Conservation (phyloP, 2,888 invertebrate species). For the Zhuqinia jingwanae region DNA sequence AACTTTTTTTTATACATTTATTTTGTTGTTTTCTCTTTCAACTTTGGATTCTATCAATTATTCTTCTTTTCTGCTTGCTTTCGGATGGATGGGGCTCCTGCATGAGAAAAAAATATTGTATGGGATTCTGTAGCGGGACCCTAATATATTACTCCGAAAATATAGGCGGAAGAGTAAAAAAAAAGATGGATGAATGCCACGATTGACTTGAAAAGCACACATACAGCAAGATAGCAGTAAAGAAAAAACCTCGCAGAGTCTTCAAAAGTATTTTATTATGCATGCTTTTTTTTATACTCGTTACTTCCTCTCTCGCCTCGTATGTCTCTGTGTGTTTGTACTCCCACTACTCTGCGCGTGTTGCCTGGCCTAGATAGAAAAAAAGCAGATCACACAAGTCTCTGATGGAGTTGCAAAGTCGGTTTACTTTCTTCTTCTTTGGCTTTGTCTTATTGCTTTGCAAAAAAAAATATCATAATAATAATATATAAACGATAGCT, state of each 20-base stretch:
- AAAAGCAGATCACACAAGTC: constrained; percentile 12
- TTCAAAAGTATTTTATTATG: constrained; percentile 48
- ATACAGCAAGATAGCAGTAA: too few species aligned
- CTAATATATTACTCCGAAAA: too few species aligned
- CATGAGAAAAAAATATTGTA: too few species aligned
- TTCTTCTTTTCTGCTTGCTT: too few species aligned
- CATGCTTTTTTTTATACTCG: constrained; percentile 31
- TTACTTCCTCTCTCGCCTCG: neutral
- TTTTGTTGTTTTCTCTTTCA: constrained; percentile 22
- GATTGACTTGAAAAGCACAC: constrained; percentile 20
- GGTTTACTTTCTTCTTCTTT: too few species aligned
- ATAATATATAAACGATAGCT: neutral
- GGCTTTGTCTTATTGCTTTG: constrained; percentile 14
- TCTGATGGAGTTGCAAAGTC: neutral
- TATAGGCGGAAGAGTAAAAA: neutral
- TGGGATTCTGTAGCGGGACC: neutral
- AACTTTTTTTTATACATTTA: constrained; percentile 22
- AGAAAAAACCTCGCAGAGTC: constrained; percentile 33
- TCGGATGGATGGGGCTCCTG: too few species aligned
- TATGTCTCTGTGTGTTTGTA: too few species aligned
- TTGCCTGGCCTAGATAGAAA: constrained; percentile 8
- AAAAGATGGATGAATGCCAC: constrained; percentile 55
- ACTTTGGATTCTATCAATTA: constrained; percentile 71
- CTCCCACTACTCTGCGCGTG: constrained; percentile 9
- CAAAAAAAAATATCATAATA: too few species aligned